Percentiles rank a stretch among this genome's conserved stretches.
Evolutionary conservation across 2,888 invertebrate species (phyloP).

Genomic region (Dasypolia templi): DNA sequence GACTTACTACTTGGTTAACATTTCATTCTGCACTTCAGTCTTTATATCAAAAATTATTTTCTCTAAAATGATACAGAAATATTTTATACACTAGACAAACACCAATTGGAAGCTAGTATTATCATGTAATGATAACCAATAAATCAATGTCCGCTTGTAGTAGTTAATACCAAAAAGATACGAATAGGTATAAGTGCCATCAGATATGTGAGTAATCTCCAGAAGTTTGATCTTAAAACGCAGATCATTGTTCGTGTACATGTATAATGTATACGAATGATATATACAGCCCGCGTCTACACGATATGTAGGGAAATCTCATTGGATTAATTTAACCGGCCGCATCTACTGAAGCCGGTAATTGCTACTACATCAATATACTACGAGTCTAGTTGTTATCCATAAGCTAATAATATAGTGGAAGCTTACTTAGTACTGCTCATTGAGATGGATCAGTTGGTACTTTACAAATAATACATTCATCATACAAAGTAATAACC

Average conservation of each 20-base stretch:
- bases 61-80: background rate
- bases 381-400: background rate
- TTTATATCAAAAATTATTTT: background rate
- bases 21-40: background rate
- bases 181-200: slow-evolving; percentile 6
- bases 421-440: background rate
- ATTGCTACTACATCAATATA: slow-evolving; percentile 9
- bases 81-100: background rate
- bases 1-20: background rate
- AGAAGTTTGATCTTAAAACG: slow-evolving; percentile 30
- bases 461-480: background rate
- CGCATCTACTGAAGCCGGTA: slow-evolving; percentile 16
- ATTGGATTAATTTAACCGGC: slow-evolving; percentile 52
- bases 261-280: slow-evolving; percentile 22
- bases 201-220: slow-evolving; percentile 13
- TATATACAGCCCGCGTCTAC: slow-evolving; percentile 19
- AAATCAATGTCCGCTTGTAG: slow-evolving; percentile 4
- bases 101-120: background rate
- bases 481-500: too few relatives aligned
- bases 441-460: background rate
- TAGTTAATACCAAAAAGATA: background rate
- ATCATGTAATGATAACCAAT: background rate
- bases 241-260: slow-evolving; percentile 20
- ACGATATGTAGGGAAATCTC: slow-evolving; percentile 40
- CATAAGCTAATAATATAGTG: background rate